These are phyloP conservation scores for Cyphomyrus discorhynchus DNA, from an alignment of 2,113 vertebrate genomes.

Conservation along the genomic window DNA sequence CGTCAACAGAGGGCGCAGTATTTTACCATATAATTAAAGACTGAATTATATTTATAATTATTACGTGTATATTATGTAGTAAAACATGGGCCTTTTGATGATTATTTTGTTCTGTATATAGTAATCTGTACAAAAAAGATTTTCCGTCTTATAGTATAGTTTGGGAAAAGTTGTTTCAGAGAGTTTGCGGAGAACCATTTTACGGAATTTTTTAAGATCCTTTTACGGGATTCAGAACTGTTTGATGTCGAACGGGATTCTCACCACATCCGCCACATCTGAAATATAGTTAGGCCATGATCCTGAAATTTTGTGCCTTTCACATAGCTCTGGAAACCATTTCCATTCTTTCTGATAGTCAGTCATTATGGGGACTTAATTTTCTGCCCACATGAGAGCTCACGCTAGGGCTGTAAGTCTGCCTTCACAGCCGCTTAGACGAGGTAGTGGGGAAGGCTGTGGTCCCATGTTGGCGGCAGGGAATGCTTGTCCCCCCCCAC, in stretches of 20 bases:
- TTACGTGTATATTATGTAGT: not conserved
- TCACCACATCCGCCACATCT: constrained; percentile 2
- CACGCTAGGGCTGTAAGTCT: not conserved
- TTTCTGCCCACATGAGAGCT: not conserved
- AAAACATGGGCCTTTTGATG: not conserved
- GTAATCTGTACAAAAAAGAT: not conserved
- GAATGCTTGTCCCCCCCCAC: not conserved
- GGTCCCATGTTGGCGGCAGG: not conserved
- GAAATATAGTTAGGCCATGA: not conserved
- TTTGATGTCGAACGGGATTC: not conserved
- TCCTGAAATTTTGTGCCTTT: not conserved
- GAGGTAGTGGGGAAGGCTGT: not conserved
- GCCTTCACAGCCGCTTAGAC: not conserved
- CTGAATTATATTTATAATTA: not conserved
- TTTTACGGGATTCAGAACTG: not conserved
- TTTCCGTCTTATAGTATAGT: not conserved
- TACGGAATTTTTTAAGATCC: not conserved
- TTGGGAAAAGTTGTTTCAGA: not conserved
- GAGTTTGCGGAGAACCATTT: not conserved
- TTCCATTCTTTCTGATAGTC: not conserved
- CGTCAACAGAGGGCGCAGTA: not conserved
- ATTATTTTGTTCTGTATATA: not conserved
- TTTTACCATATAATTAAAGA: not conserved
- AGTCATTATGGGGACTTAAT: not conserved
- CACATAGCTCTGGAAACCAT: not conserved